These are phyloP conservation scores for Chlamydotis undulata DNA, from an alignment of 2,113 vertebrate genomes.

Conservation along the genomic window DNA sequence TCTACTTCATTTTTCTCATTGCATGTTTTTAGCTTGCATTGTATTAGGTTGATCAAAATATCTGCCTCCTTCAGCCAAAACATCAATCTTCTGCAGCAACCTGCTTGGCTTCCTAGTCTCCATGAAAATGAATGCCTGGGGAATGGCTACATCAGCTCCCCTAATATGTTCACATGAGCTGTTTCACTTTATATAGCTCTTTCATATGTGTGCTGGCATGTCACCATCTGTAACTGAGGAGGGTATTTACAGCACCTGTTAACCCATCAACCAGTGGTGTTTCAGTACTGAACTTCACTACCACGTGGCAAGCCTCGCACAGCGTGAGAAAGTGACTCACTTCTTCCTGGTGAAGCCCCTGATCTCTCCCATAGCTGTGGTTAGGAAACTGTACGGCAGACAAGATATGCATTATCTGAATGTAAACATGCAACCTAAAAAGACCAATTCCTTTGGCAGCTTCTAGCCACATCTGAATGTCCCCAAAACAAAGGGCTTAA, in stretches of 20 bases:
- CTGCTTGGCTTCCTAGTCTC: background rate
- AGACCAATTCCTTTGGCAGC: background rate
- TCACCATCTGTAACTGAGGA: background rate
- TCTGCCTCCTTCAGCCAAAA: background rate
- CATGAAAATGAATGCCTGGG: background rate
- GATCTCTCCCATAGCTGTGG: background rate
- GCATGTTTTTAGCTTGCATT: background rate
- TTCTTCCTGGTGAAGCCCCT: background rate
- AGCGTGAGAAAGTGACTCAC: background rate
- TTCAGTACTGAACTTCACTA: background rate
- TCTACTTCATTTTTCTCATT: background rate
- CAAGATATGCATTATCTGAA: background rate
- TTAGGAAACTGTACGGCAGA: background rate
- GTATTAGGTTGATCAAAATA: background rate
- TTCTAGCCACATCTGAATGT: background rate
- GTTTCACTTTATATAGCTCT: background rate
- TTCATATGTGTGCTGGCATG: background rate
- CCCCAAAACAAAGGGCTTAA: background rate
- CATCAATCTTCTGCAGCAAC: background rate
- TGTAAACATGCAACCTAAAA: background rate
- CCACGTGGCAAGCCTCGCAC: background rate
- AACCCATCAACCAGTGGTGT: background rate
- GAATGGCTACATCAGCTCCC: background rate
- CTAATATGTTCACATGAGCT: background rate
- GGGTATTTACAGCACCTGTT: slow-evolving; percentile 22